These are phyloP conservation scores for Paramormyrops kingsleyae DNA, from an alignment of 2,113 vertebrate species.

Conservation along the genomic window DNA sequence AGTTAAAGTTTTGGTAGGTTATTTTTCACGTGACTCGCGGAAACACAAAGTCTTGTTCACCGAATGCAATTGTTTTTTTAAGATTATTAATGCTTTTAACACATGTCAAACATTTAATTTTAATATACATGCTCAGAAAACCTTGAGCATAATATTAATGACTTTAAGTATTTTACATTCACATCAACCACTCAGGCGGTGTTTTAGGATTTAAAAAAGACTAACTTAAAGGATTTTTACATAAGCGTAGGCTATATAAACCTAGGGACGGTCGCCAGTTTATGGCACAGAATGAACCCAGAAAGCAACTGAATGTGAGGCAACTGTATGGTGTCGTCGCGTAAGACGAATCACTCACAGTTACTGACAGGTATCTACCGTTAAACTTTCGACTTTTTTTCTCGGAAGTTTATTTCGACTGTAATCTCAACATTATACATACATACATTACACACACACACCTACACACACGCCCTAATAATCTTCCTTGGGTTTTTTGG, in stretches of 20 bases:
- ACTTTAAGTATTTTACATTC: neutral
- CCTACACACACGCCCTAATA: neutral
- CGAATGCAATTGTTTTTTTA: neutral
- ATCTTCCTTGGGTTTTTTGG: neutral
- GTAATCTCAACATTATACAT: neutral
- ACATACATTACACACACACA: neutral
- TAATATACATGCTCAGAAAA: neutral
- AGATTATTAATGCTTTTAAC: neutral
- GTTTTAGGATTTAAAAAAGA: neutral
- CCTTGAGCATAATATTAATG: neutral
- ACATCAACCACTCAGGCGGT: neutral
- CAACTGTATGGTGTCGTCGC: neutral
- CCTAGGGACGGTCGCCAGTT: neutral
- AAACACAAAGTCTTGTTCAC: neutral
- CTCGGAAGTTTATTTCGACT: neutral
- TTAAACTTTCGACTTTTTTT: neutral
- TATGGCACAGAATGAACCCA: neutral
- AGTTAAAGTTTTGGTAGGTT: neutral
- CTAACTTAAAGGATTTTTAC: neutral
- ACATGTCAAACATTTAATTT: neutral
- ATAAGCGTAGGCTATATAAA: neutral
- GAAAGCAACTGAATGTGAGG: neutral
- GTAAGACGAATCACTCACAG: neutral
- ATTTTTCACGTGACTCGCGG: neutral
- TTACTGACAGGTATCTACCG: neutral